Base-by-base conservation (phyloP, 2,888 invertebrate species). In the Spodoptera exigua region DNA sequence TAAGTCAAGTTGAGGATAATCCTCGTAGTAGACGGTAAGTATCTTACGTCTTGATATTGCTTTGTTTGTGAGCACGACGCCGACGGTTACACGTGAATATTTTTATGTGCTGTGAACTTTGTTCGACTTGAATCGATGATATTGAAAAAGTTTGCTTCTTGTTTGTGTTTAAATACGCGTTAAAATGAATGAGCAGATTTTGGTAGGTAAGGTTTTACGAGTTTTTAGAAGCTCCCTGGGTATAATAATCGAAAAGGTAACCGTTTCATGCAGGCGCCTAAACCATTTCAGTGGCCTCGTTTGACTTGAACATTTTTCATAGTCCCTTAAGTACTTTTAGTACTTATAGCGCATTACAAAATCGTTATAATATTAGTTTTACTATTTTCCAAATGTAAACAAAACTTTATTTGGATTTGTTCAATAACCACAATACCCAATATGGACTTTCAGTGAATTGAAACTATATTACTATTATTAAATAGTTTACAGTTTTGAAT, bases 1-100 rank as follows among this genome's bases (percentile, higher is more conserved):
- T 85, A 84, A 89, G 88, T 86, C 86, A 87, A 88, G 89, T 85
- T 83, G 81, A 81, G 84, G 87, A 88, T 89, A 84, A 90, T 87
- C 89, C 83, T 69, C 68, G 63, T 78, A 83, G 83, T 80, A 81
- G 84, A 77, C 80, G 81, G 84, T 86, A 88, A 88, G 85, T 83
- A 85, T 85, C 84, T 88, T 86, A 86, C 76, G 75, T 71, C 69
- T 81, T 76, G 77, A 83, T 87, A 84, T 87, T 86, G 83, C 85
- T 82, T 86, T 86, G 84, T 85, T 84, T 84, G 79, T 59, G 63
- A 49, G 68, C 37, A 49, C 49, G 55, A 14, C 60, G 56, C 49
- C 52, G 48, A 43, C 39, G 66, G 60, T 47, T 52, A 66, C 61
- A 67, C 61, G 60, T 60, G 66, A 70, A 73, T 74, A 68, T 75